These are phyloP conservation scores for Tautogolabrus adspersus DNA, from an alignment of 2,113 vertebrate genomes.

Conservation along the genomic window DNA sequence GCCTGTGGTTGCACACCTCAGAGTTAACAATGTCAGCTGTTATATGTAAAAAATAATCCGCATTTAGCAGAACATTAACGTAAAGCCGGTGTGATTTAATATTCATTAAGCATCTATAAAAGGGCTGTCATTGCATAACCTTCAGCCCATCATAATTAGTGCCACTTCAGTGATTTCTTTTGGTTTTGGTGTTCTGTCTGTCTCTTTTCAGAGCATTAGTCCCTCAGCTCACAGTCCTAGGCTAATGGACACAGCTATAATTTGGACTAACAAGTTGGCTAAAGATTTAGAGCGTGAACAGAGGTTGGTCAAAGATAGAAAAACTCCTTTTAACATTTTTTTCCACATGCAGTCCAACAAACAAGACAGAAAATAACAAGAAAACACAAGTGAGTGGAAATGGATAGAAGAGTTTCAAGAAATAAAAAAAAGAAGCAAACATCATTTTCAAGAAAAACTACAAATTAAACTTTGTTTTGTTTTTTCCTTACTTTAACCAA, in stretches of 20 bases:
- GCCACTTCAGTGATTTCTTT: not conserved
- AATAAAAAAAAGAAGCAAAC: not conserved
- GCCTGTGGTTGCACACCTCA: not conserved
- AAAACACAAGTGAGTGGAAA: not conserved
- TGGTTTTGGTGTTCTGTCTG: not conserved
- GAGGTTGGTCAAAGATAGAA: not conserved
- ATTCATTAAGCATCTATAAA: not conserved
- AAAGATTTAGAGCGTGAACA: not conserved
- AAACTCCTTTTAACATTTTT: not conserved
- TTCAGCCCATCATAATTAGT: not conserved
- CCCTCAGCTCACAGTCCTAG: not conserved
- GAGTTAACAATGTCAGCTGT: not conserved
- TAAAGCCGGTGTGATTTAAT: not conserved
- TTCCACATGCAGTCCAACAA: not conserved
- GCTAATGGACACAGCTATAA: not conserved
- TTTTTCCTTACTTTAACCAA: conserved; percentile 5
- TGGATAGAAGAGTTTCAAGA: not conserved
- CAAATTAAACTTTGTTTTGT: not conserved
- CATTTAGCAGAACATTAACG: not conserved
- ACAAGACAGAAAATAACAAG: not conserved
- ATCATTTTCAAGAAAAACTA: not conserved
- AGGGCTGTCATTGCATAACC: not conserved
- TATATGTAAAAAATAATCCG: not conserved
- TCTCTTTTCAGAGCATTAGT: not conserved
- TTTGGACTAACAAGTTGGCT: not conserved